Evolutionary conservation across 1,140 invertebrate species (phyloP).

Genomic region (Cheumatopsyche charites): DNA sequence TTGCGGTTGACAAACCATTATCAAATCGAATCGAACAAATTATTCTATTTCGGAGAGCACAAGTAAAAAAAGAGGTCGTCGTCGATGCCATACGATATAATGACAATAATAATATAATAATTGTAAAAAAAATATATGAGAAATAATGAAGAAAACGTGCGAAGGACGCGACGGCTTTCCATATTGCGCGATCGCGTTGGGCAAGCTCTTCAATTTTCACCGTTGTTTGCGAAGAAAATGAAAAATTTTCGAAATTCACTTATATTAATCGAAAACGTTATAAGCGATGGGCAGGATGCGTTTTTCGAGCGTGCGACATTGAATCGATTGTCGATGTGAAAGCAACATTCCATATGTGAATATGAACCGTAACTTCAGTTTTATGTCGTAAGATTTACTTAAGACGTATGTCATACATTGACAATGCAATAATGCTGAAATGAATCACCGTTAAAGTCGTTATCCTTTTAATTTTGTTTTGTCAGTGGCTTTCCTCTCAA

Average conservation of each 20-base stretch:
- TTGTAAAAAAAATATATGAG: not conserved
- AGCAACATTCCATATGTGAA: too few relatives aligned
- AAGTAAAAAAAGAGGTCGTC: not conserved
- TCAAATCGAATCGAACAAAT: not conserved
- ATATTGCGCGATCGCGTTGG: slow-evolving; percentile 21
- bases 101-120: not conserved
- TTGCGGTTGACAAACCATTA: slow-evolving; percentile 19
- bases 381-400: too few relatives aligned
- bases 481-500: too few relatives aligned
- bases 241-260: slow-evolving; percentile 2
- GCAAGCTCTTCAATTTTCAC: slow-evolving; percentile 23
- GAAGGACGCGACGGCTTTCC: slow-evolving; percentile 24
- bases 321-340: too few relatives aligned
- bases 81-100: not conserved
- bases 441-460: too few relatives aligned
- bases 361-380: too few relatives aligned
- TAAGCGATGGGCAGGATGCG: not conserved
- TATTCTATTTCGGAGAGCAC: not conserved
- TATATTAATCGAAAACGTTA: slow-evolving; percentile 5
- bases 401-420: too few relatives aligned
- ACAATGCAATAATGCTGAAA: too few relatives aligned
- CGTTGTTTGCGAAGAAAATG: slow-evolving; percentile 18
- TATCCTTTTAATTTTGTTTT: too few relatives aligned
- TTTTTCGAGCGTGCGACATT: too few relatives aligned
- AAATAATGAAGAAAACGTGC: not conserved